phyloP scores from a whole-genome alignment of 2,888 invertebrate genomes.

The Agrotis ipsilon region DNA sequence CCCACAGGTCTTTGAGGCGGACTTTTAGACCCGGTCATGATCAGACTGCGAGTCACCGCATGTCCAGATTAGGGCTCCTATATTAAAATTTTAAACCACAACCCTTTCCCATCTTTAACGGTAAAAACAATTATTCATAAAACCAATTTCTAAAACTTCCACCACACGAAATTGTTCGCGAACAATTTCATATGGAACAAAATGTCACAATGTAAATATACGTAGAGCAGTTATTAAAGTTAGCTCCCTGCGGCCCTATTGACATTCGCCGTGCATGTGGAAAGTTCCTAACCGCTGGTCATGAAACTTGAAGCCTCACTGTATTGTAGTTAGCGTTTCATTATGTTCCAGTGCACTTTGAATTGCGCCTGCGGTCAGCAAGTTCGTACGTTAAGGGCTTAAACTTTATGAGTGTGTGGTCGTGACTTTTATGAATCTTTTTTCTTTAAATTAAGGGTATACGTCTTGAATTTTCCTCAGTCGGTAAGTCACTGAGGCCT shows the following conservation, averaged over 20 bases:
- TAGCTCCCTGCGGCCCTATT: conserved; percentile 43
- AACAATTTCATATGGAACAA: conserved; percentile 21
- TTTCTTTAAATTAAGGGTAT: neutral
- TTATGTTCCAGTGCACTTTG: conserved; percentile 31
- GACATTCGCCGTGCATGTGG: conserved; percentile 43
- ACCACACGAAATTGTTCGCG: conserved; percentile 27
- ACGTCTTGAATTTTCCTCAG: neutral
- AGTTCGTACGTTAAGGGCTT: neutral
- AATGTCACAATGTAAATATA: conserved; percentile 37
- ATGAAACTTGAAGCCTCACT: conserved; percentile 45
- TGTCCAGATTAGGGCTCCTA: neutral
- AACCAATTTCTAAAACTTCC: conserved; percentile 14
- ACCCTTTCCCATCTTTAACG: too few species aligned
- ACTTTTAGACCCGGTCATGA: too few species aligned
- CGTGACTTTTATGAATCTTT: neutral
- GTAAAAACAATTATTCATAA: neutral
- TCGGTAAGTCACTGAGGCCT: too few species aligned
- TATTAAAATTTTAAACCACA: neutral
- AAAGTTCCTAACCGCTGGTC: conserved; percentile 53
- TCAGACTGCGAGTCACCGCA: too few species aligned
- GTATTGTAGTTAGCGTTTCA: conserved; percentile 41
- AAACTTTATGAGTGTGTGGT: neutral
- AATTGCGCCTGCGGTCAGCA: conserved; percentile 19
- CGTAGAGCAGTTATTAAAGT: conserved; percentile 47
- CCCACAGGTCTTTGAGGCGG: too few species aligned